Percentiles rank a stretch among this genome's conserved stretches.
Conservation (phyloP, 1,140 invertebrate genomes). For the Nixonia krombeini region DNA sequence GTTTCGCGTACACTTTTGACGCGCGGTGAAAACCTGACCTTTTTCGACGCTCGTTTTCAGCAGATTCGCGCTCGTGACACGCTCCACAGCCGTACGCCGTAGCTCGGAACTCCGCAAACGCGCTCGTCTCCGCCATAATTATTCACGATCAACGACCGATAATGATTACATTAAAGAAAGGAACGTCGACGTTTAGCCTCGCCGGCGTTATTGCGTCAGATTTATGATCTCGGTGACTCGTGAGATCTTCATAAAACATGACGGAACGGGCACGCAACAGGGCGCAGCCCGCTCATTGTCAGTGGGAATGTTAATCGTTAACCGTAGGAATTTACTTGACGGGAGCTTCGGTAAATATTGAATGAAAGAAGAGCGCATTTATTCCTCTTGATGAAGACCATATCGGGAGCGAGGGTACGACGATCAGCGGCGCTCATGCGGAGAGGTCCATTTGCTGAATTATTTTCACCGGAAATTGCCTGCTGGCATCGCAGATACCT, state of each 20-base stretch:
- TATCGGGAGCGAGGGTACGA: too few relatives aligned
- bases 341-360: conserved; percentile 45
- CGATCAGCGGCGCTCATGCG: too few relatives aligned
- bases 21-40: conserved; percentile 42
- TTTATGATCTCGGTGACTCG: conserved; percentile 38
- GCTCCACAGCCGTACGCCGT: too few relatives aligned
- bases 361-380: conserved; percentile 43
- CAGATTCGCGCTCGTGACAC: too few relatives aligned
- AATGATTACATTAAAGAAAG: too few relatives aligned
- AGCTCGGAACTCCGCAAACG: too few relatives aligned
- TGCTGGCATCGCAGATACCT: neutral
- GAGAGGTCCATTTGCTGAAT: conserved; percentile 33
- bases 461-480: conserved; percentile 9
- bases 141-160: too few relatives aligned
- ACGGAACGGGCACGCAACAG: conserved; percentile 23
- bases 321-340: conserved; percentile 45
- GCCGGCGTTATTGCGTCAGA: conserved; percentile 37
- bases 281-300: conserved; percentile 36
- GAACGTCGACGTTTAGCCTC: too few relatives aligned
- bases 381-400: conserved; percentile 46
- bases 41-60: too few relatives aligned
- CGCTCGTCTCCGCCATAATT: too few relatives aligned
- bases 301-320: conserved; percentile 53
- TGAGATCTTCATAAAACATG: conserved; percentile 45
- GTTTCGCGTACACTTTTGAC: conserved; percentile 42